A percentile compares a stretch with the other conserved stretches of the same genome.
Conservation (phyloP, 2,113 vertebrate genomes). For the Prietella phreatophila region DNA sequence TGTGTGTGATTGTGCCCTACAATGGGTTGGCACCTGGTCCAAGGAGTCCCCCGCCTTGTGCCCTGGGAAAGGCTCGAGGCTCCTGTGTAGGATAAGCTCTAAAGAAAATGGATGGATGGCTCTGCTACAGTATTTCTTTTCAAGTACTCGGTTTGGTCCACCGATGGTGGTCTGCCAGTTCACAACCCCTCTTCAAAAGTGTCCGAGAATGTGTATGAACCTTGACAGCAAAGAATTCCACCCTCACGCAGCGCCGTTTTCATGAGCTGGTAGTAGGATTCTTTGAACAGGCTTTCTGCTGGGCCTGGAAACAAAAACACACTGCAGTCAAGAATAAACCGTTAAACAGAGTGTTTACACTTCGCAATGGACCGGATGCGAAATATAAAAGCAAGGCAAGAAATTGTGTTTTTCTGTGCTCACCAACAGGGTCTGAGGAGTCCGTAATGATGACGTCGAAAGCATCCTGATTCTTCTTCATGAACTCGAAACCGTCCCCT, state of each 20-base stretch:
- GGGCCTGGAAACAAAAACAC: conserved; percentile 73
- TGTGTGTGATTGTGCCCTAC: too few relatives aligned
- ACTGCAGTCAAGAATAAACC: conserved; percentile 20
- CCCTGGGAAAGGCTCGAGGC: too few relatives aligned
- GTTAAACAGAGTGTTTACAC: background rate
- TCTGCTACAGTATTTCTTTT: too few relatives aligned
- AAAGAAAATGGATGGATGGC: too few relatives aligned
- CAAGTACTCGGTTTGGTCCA: background rate
- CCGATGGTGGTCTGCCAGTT: background rate
- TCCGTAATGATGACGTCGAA: conserved; percentile 98
- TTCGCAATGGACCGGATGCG: too few relatives aligned
- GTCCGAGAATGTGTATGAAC: conserved; percentile 61
- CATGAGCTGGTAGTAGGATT: conserved; percentile 97
- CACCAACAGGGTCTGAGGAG: conserved; percentile 96
- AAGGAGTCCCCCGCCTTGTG: too few relatives aligned
- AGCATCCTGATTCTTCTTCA: conserved; percentile 97
- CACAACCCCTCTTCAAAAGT: background rate
- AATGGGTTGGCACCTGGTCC: too few relatives aligned
- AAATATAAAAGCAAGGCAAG: background rate
- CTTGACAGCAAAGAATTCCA: conserved; percentile 96
- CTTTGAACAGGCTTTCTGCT: conserved; percentile 96
- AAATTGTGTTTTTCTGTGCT: conserved; percentile 50
- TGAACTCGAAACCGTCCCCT: conserved; percentile 97
- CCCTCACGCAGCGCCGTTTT: conserved; percentile 88
- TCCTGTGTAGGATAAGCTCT: too few relatives aligned